These are phyloP conservation scores for Oenanthe oenanthe DNA, from an alignment of 2,113 vertebrate genomes.

Conservation along the genomic window DNA sequence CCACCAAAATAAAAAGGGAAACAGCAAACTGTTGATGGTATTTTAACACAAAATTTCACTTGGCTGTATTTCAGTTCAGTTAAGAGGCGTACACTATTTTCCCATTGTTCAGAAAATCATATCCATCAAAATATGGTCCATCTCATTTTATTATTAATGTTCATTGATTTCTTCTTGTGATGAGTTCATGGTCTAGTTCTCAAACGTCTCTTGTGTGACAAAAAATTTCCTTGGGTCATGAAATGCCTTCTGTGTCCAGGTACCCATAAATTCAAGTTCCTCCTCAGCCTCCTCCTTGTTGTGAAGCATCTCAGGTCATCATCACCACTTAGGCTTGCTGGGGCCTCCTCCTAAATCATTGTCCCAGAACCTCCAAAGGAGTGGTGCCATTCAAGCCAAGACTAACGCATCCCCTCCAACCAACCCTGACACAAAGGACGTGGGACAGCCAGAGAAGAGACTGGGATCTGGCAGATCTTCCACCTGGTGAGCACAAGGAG, in stretches of 20 bases:
- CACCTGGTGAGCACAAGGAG: not conserved
- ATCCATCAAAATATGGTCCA: not conserved
- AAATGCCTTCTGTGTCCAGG: not conserved
- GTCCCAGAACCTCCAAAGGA: not conserved
- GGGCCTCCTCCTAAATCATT: not conserved
- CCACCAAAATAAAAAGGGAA: not conserved
- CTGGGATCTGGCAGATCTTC: not conserved
- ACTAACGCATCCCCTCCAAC: not conserved
- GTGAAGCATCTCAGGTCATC: not conserved
- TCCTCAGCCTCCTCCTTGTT: not conserved
- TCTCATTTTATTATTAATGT: not conserved
- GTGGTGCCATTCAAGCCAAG: not conserved
- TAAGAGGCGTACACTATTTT: not conserved
- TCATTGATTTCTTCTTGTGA: not conserved
- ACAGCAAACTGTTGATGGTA: not conserved
- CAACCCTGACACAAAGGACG: not conserved
- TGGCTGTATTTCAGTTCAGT: not conserved
- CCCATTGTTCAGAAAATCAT: not conserved
- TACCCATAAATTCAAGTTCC: not conserved
- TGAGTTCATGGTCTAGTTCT: not conserved
- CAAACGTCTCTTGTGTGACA: not conserved
- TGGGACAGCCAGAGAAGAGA: not conserved
- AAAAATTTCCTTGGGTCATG: not conserved
- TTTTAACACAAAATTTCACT: not conserved
- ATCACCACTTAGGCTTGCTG: accelerated